phyloP scores from a whole-genome alignment of 2,113 vertebrate species.

The Eurystomus gularis region DNA sequence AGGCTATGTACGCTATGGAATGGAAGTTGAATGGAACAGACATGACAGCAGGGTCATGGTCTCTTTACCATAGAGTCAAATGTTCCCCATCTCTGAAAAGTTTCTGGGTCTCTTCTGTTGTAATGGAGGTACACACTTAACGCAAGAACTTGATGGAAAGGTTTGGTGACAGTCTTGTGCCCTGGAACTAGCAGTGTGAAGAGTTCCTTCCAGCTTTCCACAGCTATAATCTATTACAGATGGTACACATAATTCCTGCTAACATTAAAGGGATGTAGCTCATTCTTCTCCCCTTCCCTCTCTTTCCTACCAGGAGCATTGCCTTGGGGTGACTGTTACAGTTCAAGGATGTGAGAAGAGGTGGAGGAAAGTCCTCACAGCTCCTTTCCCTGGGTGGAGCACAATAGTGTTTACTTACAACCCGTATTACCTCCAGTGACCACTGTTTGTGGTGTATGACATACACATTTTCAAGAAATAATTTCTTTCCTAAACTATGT shows the following conservation, averaged over 20 bases:
- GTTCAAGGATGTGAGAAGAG: neutral
- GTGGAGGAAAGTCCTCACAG: neutral
- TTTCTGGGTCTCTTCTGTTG: neutral
- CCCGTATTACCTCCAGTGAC: neutral
- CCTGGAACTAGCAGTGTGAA: neutral
- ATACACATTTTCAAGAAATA: neutral
- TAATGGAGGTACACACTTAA: neutral
- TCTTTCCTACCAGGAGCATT: neutral
- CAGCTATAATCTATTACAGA: neutral
- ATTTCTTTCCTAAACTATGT: neutral
- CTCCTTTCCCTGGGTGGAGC: neutral
- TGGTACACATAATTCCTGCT: conserved; percentile 1
- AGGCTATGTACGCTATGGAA: neutral
- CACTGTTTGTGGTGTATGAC: neutral
- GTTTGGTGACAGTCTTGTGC: neutral
- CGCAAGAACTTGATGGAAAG: neutral
- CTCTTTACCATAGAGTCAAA: neutral
- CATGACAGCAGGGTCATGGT: neutral
- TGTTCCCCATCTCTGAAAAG: neutral
- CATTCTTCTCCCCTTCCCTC: neutral
- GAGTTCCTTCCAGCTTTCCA: neutral
- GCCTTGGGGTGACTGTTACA: neutral
- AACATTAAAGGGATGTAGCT: conserved; percentile 36
- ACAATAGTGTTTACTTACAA: neutral
- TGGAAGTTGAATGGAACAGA: neutral